Evolutionary conservation across 2,888 invertebrate species (phyloP), one percentile per base, ranked within the genome.

Genomic region (Tuta absoluta): DNA sequence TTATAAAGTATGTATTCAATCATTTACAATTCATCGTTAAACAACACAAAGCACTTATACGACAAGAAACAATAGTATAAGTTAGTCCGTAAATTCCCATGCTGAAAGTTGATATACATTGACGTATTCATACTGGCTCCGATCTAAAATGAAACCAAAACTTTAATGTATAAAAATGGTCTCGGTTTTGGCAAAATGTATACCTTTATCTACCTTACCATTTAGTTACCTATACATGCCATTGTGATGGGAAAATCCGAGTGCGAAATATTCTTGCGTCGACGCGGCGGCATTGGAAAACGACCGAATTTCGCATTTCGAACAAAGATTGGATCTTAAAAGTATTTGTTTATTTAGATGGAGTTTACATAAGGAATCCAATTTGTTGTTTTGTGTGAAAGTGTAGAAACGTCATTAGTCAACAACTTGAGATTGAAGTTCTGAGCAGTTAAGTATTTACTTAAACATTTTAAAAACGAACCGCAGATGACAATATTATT

Each of bases 251-350:
- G 14, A 17, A 49, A 21, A 49, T 17, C 45, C 21, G 19, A 19
- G 21, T 8, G 21, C 7, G 21, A 49, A 53, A 53, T 53, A 53
- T 23, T 53, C 24, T 10, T 53, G 23, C 23, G 23, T 11, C 51
- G 21, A 14, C 14, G 12, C 11, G 33, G 45, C 45, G 17, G 23
- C 21, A 12, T 49, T 21, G 49, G 12, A 19, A 49, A 49, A 49
- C 23, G 49, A 49, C 23, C 53, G 28, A 24, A 28, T n/a, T 49
- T 19, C 21, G 8, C 49, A 19, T 21, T 53, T 53, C 21, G 53
- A 28, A 53, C 53, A 28, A 53, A 56, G 56, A 56, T 56, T 56
- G 56, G 56, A 56, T 56, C 56, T 56, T 28, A 56, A 21, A 38
- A 58, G 57, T 37, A 37, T 57, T 57, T 58, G 58, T 58, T 37